Base-by-base conservation (phyloP, 1,140 invertebrate genomes). In the Zophobas morio region DNA sequence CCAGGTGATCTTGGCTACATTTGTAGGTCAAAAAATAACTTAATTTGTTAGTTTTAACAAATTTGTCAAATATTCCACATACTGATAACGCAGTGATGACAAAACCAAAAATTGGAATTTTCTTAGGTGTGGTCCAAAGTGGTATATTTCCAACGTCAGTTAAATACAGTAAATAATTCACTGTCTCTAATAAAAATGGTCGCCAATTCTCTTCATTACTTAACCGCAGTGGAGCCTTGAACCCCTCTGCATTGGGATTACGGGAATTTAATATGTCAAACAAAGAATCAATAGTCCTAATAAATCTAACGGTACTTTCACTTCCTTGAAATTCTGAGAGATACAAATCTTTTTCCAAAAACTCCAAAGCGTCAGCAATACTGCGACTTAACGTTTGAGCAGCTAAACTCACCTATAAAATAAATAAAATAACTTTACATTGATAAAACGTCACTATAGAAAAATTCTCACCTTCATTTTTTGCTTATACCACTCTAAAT, bases 211-310 rank as follows among this genome's bases (percentile, higher is more conserved):
- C 2, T 40, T 70, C 72, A 72, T 75, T 78, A 4, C 49, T 70
- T 37, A 8, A 47, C 75, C 74, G 39, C 34, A 84, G 20, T 32
- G 80, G 79, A 32, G 81, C 76, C 74, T 84, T 83, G 70, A 42
- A 82, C 6, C 79, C 81, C 49, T 72, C 53, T 5, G 1, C 71
- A 32, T 54, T 63, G n/a, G 78, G 60, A 72, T 49, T 78, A 35
- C 76, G 47, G n/a, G 71, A 78, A 66, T 75, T 78, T 20, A 42
- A 56, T 39, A 74, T 1, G 37, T 74, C 76, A 78, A 78, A 78
- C 6, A 74, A n/a, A 1, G 6, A 1, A 42, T 78, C 33, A 1
- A 78, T 51, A 33, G n/a, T 73, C 49, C 37, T 72, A 39, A 79
- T 46, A 46, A 79, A 79, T 39, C 70, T 40, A 20, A 76, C 63